Evolutionary conservation across 2,797 vertebrate genomes (phyloP).

Genomic region (Trichosurus vulpecula): DNA sequence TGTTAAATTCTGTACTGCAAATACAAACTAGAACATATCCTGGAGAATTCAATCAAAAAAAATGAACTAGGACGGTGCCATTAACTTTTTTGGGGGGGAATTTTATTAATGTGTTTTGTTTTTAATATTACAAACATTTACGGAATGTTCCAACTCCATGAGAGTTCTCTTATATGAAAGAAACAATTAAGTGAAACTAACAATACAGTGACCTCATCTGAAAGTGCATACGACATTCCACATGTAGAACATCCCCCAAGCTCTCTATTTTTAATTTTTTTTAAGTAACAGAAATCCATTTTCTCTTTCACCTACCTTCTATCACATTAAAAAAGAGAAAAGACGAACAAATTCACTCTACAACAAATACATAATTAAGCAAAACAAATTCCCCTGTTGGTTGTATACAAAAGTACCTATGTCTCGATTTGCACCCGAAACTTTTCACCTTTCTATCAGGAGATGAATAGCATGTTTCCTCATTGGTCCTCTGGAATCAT

Average conservation of each 20-base stretch:
- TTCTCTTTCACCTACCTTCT: background rate
- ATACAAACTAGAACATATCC: background rate
- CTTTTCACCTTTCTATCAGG: background rate
- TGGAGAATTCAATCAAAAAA: background rate
- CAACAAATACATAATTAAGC: background rate
- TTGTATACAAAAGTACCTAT: background rate
- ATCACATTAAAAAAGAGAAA: background rate
- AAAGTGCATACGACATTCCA: background rate
- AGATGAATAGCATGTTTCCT: background rate
- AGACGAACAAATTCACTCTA: background rate
- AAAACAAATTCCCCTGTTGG: background rate
- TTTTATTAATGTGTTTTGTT: background rate
- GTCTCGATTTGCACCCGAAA: background rate
- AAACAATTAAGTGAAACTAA: background rate
- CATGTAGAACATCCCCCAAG: background rate
- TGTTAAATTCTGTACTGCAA: background rate
- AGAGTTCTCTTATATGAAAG: background rate
- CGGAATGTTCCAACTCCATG: background rate
- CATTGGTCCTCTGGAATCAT: background rate
- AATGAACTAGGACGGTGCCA: background rate
- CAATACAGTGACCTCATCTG: background rate
- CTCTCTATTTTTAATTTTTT: background rate
- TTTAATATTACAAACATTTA: background rate
- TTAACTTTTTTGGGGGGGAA: background rate
- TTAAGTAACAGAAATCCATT: background rate